phyloP scores from a whole-genome alignment of 2,797 vertebrate species.

The Limosa lapponica region DNA sequence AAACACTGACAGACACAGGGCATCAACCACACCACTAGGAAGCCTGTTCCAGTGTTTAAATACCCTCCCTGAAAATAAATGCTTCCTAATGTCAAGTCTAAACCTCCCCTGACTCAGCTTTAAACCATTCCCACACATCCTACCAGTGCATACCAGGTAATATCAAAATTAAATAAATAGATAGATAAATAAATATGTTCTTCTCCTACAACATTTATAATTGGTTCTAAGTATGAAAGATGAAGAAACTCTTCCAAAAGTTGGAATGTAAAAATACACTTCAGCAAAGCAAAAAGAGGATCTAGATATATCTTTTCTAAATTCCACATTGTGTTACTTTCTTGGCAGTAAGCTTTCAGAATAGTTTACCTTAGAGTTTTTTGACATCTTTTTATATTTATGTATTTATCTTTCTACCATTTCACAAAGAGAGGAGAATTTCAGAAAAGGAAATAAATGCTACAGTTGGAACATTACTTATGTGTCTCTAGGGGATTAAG shows the following conservation, averaged over 20 bases:
- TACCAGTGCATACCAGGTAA: background rate
- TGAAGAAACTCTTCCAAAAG: background rate
- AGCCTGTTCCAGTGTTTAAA: background rate
- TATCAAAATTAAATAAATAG: background rate
- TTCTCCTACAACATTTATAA: background rate
- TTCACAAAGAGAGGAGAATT: background rate
- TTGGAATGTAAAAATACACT: background rate
- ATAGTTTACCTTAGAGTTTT: background rate
- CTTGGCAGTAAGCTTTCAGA: background rate
- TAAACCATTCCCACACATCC: rapidly evolving
- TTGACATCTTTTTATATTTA: background rate
- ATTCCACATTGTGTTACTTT: background rate
- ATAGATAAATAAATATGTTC: background rate
- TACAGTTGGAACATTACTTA: background rate
- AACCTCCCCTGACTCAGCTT: background rate
- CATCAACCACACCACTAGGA: background rate
- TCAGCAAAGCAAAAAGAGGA: background rate
- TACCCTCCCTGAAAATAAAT: background rate
- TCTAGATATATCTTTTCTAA: background rate
- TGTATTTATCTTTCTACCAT: background rate
- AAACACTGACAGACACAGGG: background rate
- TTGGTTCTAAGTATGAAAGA: background rate
- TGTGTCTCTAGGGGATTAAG: background rate
- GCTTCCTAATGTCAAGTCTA: background rate
- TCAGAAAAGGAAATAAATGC: background rate